Evolutionary conservation across 2,888 invertebrate genomes (phyloP).

Genomic region (Tortricodes alternella): DNA sequence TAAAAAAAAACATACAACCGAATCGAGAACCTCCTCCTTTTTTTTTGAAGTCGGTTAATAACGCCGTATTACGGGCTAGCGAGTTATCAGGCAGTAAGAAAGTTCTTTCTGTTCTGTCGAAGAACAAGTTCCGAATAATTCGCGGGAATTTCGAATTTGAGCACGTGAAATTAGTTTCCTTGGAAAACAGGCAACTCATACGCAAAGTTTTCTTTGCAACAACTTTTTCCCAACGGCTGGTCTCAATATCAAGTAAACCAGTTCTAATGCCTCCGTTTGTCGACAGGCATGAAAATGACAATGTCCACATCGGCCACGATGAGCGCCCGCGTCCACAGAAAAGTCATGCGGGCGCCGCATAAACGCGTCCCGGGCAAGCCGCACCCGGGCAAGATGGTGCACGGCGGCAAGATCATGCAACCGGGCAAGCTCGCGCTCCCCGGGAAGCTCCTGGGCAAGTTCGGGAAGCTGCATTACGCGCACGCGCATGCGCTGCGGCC

Average conservation of each 20-base stretch:
- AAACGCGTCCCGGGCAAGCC: constrained; percentile 81
- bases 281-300: constrained; percentile 88
- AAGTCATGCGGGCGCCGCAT: constrained; percentile 86
- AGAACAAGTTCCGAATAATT: too few relatives aligned
- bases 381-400: constrained; percentile 75
- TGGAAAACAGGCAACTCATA: too few relatives aligned
- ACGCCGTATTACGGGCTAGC: too few relatives aligned
- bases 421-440: constrained; percentile 59
- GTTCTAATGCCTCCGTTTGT: constrained; percentile 59
- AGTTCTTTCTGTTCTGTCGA: too few relatives aligned
- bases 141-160: too few relatives aligned
- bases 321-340: constrained; percentile 86
- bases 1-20: too few relatives aligned
- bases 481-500: constrained; percentile 76
- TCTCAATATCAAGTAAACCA: not conserved
- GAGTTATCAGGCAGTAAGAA: too few relatives aligned
- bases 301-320: constrained; percentile 86
- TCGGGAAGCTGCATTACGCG: constrained; percentile 70
- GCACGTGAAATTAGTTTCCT: too few relatives aligned
- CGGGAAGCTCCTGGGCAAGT: constrained; percentile 64
- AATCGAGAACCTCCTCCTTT: too few relatives aligned
- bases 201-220: too few relatives aligned
- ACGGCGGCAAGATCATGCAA: constrained; percentile 68
- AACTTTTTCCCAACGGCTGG: too few relatives aligned
- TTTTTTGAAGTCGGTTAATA: too few relatives aligned